Evolutionary conservation across 2,888 invertebrate species (phyloP).

Genomic region (Rhagonycha lutea): DNA sequence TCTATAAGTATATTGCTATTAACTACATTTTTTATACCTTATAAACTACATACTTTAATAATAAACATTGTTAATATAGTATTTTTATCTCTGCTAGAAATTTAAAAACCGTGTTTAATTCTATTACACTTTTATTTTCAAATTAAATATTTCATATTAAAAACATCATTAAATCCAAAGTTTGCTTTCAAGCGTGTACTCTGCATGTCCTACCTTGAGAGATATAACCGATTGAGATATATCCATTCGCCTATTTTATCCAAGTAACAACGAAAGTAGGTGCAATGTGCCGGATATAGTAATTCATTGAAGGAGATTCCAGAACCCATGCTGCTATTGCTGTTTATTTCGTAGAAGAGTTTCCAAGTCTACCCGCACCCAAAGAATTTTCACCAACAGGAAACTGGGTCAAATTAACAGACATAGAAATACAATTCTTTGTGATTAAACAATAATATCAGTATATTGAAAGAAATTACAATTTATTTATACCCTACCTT

Average conservation of each 20-base stretch:
- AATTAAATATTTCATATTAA: neutral
- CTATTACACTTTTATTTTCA: neutral
- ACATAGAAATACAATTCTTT: neutral
- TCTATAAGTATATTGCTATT: neutral
- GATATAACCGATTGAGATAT: neutral
- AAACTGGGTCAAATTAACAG: neutral
- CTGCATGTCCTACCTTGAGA: neutral
- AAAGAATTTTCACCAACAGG: neutral
- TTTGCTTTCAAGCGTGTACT: neutral
- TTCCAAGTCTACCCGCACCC: neutral
- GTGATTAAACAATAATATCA: too few relatives aligned
- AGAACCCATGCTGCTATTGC: neutral
- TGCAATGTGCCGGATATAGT: neutral
- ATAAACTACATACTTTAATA: neutral
- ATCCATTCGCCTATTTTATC: neutral
- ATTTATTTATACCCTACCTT: too few relatives aligned
- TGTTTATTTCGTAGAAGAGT: neutral
- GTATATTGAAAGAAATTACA: too few relatives aligned
- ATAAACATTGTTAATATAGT: neutral
- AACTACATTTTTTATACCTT: too few relatives aligned
- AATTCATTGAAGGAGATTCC: neutral
- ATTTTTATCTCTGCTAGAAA: neutral
- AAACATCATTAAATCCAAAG: neutral
- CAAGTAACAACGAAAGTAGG: neutral
- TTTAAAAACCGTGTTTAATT: neutral